Base-by-base conservation (phyloP, 2,113 vertebrate genomes). In the Lampris megalopsis region DNA sequence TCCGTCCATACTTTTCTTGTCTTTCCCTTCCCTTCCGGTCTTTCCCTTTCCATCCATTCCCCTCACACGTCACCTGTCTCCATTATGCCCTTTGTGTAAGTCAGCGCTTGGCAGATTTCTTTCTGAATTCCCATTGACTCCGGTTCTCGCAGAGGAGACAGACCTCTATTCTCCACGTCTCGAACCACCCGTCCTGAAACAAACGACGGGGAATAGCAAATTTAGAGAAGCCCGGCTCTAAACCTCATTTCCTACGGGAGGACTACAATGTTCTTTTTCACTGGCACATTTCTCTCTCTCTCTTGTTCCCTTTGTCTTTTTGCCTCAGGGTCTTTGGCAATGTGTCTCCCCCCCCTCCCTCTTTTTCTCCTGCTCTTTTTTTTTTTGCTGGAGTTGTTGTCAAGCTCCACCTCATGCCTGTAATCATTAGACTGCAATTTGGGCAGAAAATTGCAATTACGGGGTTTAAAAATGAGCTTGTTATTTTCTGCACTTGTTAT, bases 371-470 rank as follows among this genome's bases (percentile, higher is more conserved):
- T 24, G 24, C 24, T 54, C 36, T 57, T 35, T n/a, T 9, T 71
- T 67, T 58, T 9, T 81, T 57, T 24, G 61, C 56, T 75, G 56
- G 62, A 77, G 65, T 83, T 89, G 73, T 82, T 87, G 82, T 85
- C 72, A 76, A 80, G 73, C 84, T 87, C 78, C 75, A 86, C 77
- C 68, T 86, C 67, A 6, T 70, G 78, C 58, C 67, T 79, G 70
- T 84, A 88, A 92, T 90, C 68, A 88, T 84, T 83, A 89, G 77
- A 56, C 74, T 59, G 61, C 80, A 92, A 83, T 88, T 91, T 92
- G 68, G 70, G 79, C 66, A 65, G 72, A 91, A 89, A 79, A 88
- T 85, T 84, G 61, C 81, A 88, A 91, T 93, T 91, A 88, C 47
- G 38, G 72, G 81, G 60, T 84, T 67, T 47, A 50, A 74, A 68